Evolutionary conservation across 2,888 invertebrate genomes (phyloP).

Genomic region (Busseola fusca): DNA sequence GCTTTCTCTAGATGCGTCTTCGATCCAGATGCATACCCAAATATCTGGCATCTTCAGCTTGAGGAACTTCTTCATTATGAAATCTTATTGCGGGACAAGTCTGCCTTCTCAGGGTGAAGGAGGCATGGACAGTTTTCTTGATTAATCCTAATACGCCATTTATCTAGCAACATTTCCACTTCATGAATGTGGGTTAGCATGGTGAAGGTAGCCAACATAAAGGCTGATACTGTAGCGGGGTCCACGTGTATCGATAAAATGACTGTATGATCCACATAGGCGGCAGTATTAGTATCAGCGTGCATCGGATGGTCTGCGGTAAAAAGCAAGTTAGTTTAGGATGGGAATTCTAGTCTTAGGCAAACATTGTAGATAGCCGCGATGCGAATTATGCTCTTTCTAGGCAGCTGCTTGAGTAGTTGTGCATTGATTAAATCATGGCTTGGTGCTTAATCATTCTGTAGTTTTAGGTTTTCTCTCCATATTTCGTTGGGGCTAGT

Average conservation of each 20-base stretch:
- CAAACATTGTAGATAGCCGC: background rate
- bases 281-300: background rate
- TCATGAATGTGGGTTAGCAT: background rate
- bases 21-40: too few species aligned
- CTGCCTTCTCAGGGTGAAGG: background rate
- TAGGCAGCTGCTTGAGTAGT: conserved; percentile 1
- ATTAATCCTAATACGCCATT: conserved; percentile 2
- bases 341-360: background rate
- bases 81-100: background rate
- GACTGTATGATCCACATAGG: conserved; percentile 1
- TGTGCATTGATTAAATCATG: background rate
- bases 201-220: too few species aligned
- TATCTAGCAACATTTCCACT: background rate
- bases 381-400: background rate
- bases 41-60: background rate
- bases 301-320: background rate
- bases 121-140: background rate
- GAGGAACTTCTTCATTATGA: background rate
- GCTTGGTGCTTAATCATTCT: background rate
- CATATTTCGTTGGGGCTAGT: background rate
- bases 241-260: background rate
- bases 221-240: background rate
- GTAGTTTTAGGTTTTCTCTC: background rate
- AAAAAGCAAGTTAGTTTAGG: background rate
- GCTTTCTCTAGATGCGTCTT: background rate